phyloP scores from a whole-genome alignment of 1,140 invertebrate species.

The Bombus haemorrhoidalis region DNA sequence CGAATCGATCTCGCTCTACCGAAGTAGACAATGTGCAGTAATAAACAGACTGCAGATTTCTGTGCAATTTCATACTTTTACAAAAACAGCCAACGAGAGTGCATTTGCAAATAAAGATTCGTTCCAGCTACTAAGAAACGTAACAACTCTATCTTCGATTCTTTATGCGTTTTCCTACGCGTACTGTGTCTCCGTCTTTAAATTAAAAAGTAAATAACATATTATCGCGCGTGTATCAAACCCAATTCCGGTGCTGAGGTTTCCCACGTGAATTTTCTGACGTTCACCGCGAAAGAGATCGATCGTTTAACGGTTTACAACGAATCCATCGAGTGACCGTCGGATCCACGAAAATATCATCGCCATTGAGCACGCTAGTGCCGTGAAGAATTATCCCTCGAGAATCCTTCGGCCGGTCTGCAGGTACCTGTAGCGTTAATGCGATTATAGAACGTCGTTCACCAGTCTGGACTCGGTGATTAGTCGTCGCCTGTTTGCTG shows the following conservation, averaged over 20 bases:
- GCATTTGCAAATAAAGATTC: too few species aligned
- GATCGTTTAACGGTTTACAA: constrained; percentile 13
- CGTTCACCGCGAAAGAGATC: neutral
- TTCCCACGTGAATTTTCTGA: constrained; percentile 8
- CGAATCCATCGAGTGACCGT: neutral
- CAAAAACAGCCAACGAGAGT: too few species aligned
- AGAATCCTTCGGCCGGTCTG: too few species aligned
- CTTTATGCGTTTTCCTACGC: too few species aligned
- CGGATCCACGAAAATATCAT: neutral
- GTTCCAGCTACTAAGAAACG: too few species aligned
- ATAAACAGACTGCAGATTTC: too few species aligned
- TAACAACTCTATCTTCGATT: too few species aligned
- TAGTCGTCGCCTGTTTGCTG: constrained; percentile 3
- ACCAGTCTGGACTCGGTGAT: neutral
- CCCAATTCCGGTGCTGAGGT: neutral
- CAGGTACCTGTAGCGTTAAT: constrained; percentile 12
- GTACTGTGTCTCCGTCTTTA: accelerated
- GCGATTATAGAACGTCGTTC: constrained; percentile 17
- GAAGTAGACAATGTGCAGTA: neutral
- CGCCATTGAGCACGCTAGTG: neutral
- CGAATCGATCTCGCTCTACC: too few species aligned
- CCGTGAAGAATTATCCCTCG: neutral
- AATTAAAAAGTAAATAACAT: neutral
- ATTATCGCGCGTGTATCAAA: constrained; percentile 2
- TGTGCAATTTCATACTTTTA: too few species aligned